A percentile compares a stretch with the other conserved stretches of the same genome.
Conservation (phyloP, 2,113 vertebrate genomes). For the Acrocephalus arundinaceus region DNA sequence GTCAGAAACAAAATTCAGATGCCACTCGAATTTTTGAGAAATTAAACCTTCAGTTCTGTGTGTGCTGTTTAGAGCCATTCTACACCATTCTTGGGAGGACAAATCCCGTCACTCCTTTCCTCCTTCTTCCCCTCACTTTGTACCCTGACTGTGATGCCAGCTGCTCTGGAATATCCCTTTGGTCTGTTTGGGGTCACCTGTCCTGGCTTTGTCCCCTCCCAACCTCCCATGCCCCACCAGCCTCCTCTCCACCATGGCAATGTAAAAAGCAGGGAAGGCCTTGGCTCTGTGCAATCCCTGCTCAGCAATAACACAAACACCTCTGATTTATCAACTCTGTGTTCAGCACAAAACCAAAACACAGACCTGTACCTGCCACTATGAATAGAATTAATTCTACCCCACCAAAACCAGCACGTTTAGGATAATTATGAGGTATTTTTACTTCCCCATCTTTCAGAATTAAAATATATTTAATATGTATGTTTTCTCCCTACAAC, state of each 20-base stretch:
- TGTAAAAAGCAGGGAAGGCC: neutral
- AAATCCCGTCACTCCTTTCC: neutral
- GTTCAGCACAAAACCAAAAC: neutral
- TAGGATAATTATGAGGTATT: neutral
- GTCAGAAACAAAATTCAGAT: neutral
- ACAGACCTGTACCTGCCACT: neutral
- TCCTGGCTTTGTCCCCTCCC: neutral
- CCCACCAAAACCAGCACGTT: neutral
- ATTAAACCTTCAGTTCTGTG: neutral
- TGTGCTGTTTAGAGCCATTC: neutral
- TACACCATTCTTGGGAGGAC: neutral
- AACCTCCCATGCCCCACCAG: fast-evolving
- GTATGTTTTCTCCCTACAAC: neutral
- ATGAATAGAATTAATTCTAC: neutral
- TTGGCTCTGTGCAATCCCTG: neutral
- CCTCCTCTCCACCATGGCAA: fast-evolving
- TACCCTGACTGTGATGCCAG: neutral
- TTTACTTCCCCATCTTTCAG: neutral
- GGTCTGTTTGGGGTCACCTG: neutral
- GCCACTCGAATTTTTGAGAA: neutral
- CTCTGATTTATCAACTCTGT: neutral
- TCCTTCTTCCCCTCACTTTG: neutral
- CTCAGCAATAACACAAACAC: neutral
- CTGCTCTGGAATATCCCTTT: neutral
- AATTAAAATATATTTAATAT: neutral